Percentiles rank a stretch among this genome's conserved stretches.
phyloP scores from a whole-genome alignment of 2,797 vertebrate species.

The Gastrophryne carolinensis region DNA sequence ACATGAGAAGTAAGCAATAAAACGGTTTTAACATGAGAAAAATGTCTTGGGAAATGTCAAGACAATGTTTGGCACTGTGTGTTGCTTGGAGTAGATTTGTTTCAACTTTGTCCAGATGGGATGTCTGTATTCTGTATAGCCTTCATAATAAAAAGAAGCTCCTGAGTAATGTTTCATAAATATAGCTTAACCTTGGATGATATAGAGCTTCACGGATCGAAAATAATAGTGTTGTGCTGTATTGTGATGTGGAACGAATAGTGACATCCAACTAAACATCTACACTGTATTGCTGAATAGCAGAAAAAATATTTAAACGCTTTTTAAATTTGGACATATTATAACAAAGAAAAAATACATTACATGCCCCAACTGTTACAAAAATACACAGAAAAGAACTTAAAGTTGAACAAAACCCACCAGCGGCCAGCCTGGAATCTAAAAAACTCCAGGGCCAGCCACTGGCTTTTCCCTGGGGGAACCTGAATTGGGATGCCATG shows the following conservation, averaged over 20 bases:
- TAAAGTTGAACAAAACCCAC: no score
- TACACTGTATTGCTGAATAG: background rate
- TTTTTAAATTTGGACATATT: no score
- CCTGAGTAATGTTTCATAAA: slow-evolving; percentile 12
- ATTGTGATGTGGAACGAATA: background rate
- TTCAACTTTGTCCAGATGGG: slow-evolving; percentile 15
- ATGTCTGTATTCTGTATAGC: slow-evolving; percentile 10
- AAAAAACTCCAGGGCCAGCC: no score
- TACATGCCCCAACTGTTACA: no score
- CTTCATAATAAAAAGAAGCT: slow-evolving; percentile 17
- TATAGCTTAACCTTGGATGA: slow-evolving; percentile 19
- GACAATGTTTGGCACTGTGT: slow-evolving; percentile 1
- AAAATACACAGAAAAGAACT: no score
- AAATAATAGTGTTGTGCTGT: background rate
- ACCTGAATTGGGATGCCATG: no score
- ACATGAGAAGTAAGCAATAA: background rate
- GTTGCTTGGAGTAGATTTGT: slow-evolving; percentile 3
- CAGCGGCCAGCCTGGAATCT: no score
- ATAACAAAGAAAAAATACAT: no score
- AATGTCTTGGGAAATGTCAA: slow-evolving; percentile 24
- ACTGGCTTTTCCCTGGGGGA: no score
- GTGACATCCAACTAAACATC: background rate
- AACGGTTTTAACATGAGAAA: slow-evolving; percentile 3
- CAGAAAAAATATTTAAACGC: no score
- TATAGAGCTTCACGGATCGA: slow-evolving; percentile 12